Conservation (phyloP, 2,113 vertebrate genomes). For the Tragulus kanchil region DNA sequence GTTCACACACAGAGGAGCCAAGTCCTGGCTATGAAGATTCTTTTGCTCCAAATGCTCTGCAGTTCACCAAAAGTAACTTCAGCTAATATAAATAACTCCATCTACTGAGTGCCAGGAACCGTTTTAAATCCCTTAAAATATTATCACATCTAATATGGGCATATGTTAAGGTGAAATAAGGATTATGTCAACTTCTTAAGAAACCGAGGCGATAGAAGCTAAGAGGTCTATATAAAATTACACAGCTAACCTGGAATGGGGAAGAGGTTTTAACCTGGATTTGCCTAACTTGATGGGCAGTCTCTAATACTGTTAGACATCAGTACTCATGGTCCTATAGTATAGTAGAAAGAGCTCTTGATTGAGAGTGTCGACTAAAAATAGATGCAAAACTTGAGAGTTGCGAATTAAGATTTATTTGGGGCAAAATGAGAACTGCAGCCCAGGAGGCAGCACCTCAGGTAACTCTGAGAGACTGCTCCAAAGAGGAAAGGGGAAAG, state of each 20-base stretch:
- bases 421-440: too few species aligned
- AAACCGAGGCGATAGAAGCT: neutral
- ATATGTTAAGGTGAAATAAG: slow-evolving; percentile 18
- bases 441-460: too few species aligned
- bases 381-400: too few species aligned
- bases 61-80: slow-evolving; percentile 57
- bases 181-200: neutral
- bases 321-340: neutral
- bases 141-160: slow-evolving; percentile 42
- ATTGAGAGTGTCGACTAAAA: neutral
- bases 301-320: neutral
- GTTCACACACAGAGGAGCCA: slow-evolving; percentile 62
- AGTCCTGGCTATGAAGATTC: slow-evolving; percentile 58
- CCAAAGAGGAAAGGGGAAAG: too few species aligned
- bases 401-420: too few species aligned
- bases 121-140: slow-evolving; percentile 38
- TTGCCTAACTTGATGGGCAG: neutral
- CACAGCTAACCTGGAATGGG: neutral
- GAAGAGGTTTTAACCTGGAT: neutral
- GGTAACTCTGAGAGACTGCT: too few species aligned
- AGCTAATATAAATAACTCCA: slow-evolving; percentile 61
- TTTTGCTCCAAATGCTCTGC: slow-evolving; percentile 69
- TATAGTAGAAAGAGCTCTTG: neutral
- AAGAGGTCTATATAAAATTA: neutral
- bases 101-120: neutral